These are phyloP conservation scores for Terebella lapidaria DNA, from an alignment of 2,888 invertebrate genomes.

Conservation along the genomic window DNA sequence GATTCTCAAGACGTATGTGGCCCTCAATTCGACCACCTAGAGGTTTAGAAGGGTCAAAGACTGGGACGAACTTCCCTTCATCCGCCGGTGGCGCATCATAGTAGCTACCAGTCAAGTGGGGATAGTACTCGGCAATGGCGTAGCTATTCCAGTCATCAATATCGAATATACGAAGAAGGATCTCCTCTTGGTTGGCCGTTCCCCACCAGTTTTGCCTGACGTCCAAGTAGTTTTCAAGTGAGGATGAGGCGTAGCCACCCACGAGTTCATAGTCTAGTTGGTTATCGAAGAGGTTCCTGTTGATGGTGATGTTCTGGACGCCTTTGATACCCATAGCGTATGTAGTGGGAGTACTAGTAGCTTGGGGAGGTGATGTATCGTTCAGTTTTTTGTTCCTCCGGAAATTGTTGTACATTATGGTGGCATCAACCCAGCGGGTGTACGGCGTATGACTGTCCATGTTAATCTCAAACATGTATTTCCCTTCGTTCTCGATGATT, in stretches of 20 bases:
- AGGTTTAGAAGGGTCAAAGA: constrained; percentile 31
- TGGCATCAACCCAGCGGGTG: constrained; percentile 58
- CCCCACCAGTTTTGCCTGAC: constrained; percentile 98
- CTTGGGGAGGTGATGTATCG: constrained; percentile 5
- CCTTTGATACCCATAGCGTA: constrained; percentile 89
- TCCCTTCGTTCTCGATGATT: constrained; percentile 74
- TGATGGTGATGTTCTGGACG: constrained; percentile 86
- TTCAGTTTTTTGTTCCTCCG: constrained; percentile 27
- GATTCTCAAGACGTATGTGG: constrained; percentile 46
- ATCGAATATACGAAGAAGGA: constrained; percentile 84
- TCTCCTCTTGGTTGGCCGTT: constrained; percentile 65
- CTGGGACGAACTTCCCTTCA: constrained; percentile 29
- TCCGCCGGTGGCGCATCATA: constrained; percentile 31
- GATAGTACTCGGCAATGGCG: constrained; percentile 84
- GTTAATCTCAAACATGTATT: constrained; percentile 78
- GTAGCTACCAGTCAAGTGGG: constrained; percentile 68
- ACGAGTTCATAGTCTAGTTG: constrained; percentile 74
- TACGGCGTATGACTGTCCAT: constrained; percentile 86
- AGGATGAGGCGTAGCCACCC: constrained; percentile 79
- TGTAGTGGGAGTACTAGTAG: constrained; percentile 37
- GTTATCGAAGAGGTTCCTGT: constrained; percentile 75
- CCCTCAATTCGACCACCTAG: constrained; percentile 61
- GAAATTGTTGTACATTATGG: constrained; percentile 32
- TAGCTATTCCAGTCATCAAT: constrained; percentile 99
- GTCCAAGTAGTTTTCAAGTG: constrained; percentile 78